phyloP scores from a whole-genome alignment of 2,797 vertebrate species.

The Manis pentadactyla region DNA sequence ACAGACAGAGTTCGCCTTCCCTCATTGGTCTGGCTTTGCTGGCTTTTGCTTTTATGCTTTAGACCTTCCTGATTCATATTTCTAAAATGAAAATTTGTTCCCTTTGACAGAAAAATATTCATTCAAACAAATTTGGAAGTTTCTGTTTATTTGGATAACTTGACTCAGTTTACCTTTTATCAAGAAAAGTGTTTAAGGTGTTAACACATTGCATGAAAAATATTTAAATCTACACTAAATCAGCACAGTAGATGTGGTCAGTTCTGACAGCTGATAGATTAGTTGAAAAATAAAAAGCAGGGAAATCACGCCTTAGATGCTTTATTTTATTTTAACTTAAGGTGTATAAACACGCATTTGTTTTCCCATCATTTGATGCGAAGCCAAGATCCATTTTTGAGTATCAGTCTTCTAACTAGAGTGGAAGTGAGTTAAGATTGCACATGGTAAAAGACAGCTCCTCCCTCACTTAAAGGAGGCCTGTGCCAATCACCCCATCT shows the following conservation, averaged over 20 bases:
- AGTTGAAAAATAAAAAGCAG: not conserved
- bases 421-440: not conserved
- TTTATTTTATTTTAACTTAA: not conserved
- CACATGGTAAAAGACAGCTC: not conserved
- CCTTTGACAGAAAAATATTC: not conserved
- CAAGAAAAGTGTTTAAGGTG: not conserved
- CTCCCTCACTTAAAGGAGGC: not conserved
- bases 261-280: not conserved
- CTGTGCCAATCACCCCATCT: not conserved
- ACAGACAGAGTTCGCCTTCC: too few relatives aligned
- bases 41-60: not conserved
- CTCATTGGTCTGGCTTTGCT: accelerated
- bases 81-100: not conserved
- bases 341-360: not conserved
- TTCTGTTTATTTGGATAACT: not conserved
- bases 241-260: too few relatives aligned
- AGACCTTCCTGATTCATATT: not conserved
- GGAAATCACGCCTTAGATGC: not conserved
- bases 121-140: not conserved
- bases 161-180: not conserved
- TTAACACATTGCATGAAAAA: not conserved
- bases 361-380: not conserved
- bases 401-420: not conserved
- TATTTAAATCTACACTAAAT: not conserved
- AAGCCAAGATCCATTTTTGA: not conserved